Evolutionary conservation across 2,888 invertebrate genomes (phyloP), one percentile per base, ranked within the genome.

Genomic region (Pristionchus mayeri): DNA sequence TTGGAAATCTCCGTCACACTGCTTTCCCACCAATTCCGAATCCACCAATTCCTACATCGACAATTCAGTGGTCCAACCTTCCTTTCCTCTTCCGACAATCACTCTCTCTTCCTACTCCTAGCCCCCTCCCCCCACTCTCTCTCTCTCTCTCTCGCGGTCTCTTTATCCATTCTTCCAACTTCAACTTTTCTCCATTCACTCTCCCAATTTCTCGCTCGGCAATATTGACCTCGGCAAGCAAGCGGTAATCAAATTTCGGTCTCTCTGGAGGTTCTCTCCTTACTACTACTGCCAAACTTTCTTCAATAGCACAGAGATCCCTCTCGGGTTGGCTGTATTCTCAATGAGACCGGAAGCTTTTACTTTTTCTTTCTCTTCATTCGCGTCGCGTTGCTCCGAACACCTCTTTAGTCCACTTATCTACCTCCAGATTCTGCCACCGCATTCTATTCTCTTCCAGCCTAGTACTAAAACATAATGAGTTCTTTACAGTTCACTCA

Each of bases 11-110:
- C 30, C 54, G 9, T 54, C 24, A 30, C 40, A 54, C 30, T 80
- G 54, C 80, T 80, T 34, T 37, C n/a, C n/a, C n/a, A n/a, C n/a
- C n/a, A n/a, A n/a, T n/a, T 37, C 37, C 57, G 27, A 81, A 71
- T 37, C 71, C 44, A 37, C 18, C 16, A n/a, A n/a, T 48, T 48
- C 48, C 50, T 44, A 27, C 27, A 50, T 76, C 48, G 76, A 76
- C 44, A 44, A 50, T 30, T 37, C 44, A 71, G 40, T 48, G 50
- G 48, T 48, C 54, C 57, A 52, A 79, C 54, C 40, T 44, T 52
- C 34, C 76, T 48, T 21, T 52, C 40, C 37, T 50, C 57, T 30
- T 80, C 57, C 24, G 3, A 40, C 76, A 76, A 76, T 40, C 80
- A 44, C 80, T 37, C 24, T n/a, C n/a, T 37, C 18, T 16, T 11